Evolutionary conservation across 2,888 invertebrate genomes (phyloP), one percentile per base, ranked within the genome.

Genomic region (Neria commutata): DNA sequence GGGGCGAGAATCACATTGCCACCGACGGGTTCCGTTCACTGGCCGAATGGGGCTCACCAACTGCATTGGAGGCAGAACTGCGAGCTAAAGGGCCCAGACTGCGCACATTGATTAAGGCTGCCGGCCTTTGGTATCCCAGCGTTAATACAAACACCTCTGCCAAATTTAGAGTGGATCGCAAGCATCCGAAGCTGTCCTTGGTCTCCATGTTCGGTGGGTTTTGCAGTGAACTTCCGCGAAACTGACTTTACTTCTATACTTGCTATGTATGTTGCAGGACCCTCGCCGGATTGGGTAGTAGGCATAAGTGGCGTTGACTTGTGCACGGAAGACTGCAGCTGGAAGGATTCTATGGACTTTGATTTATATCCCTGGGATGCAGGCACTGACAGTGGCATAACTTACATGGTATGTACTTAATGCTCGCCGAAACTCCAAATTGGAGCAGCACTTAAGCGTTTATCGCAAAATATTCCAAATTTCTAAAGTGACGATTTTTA

Each of bases 251-350:
- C n/a, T n/a, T n/a, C n/a, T n/a, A n/a, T n/a, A n/a, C n/a, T n/a
- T n/a, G n/a, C 14, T 52, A 37, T 4, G 21, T 37, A 23, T n/a
- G 10, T 21, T 23, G 1, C 34, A 91, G 92, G 95, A 1, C 98
- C 98, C 0, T 95, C 96, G 11, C 98, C 98, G 0, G 98, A 99
- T 84, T 99, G 98, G 98, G 92, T 97, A 70, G 93, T 97, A 45
- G 98, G 98, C 0, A 89, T 98, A 29, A 92, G 87, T 58, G 91
- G 92, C 0, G 82, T 97, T 55, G 91, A 98, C 75, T 85, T 99
- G 8, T 99, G 99, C 76, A 85, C 89, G 60, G 83, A 85, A 61
- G 93, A 98, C 82, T 96, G 98, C 79, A 87, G 92, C 0, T 99
- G 99, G 99, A 86, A 88, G n/a, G 90, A 91, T 67, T 86, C 89